These are phyloP conservation scores for Neosalanx taihuensis DNA, from an alignment of 2,797 vertebrate genomes.

Conservation along the genomic window DNA sequence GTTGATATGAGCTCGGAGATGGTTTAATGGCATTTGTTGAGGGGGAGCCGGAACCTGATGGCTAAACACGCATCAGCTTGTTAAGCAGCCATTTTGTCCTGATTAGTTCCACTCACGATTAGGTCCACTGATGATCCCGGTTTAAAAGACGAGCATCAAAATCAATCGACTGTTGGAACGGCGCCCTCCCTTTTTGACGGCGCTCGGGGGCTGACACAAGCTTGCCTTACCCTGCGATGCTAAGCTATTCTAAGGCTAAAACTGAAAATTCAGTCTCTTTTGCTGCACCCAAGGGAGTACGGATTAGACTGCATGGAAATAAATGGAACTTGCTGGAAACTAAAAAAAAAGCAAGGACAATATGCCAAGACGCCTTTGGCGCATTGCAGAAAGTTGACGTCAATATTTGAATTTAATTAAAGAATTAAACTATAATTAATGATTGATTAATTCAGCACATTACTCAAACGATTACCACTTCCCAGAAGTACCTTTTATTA, in stretches of 20 bases:
- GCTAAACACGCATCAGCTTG: slow-evolving; percentile 51
- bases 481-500: neutral
- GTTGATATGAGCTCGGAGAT: slow-evolving; percentile 22
- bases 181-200: neutral
- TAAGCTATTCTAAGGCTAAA: neutral
- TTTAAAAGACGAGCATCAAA: slow-evolving; percentile 39
- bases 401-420: neutral
- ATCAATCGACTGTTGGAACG: slow-evolving; percentile 30
- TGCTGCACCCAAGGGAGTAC: neutral
- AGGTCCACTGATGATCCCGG: slow-evolving; percentile 32
- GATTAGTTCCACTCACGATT: slow-evolving; percentile 54
- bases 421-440: neutral
- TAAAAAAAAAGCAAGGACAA: neutral
- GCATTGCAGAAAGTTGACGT: neutral
- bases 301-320: neutral
- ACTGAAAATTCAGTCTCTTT: neutral
- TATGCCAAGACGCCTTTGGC: neutral
- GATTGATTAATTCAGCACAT: neutral
- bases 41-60: slow-evolving; percentile 32
- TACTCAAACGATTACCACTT: neutral
- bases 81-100: slow-evolving; percentile 47
- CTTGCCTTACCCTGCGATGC: neutral
- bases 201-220: neutral
- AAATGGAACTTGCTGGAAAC: no score
- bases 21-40: slow-evolving; percentile 23